These are phyloP conservation scores for Sanderia malayensis DNA, from an alignment of 30 jellyfish, hydroid and myxozoan species.

Conservation along the genomic window DNA sequence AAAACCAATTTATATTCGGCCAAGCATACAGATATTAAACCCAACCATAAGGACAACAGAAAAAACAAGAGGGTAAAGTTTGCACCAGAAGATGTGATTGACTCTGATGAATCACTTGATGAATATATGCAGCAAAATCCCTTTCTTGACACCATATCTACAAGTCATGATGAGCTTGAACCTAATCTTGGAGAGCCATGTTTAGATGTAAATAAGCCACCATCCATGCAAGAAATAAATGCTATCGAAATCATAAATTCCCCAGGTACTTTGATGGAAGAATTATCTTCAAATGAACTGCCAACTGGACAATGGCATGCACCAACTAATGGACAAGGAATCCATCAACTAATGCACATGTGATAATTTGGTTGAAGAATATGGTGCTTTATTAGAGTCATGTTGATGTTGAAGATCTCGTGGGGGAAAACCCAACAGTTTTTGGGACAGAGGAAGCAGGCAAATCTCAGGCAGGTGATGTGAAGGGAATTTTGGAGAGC, in stretches of 20 bases:
- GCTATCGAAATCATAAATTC: neutral
- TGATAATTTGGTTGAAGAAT: conserved; percentile 23
- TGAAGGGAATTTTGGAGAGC: conserved; percentile 16
- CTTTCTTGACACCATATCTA: conserved; percentile 13
- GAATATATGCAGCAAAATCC: conserved; percentile 13
- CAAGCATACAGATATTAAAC: conserved; percentile 15
- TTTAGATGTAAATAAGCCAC: neutral
- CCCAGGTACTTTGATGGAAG: neutral
- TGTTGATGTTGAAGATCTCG: conserved; percentile 19
- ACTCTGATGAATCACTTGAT: conserved; percentile 25
- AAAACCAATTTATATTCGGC: conserved; percentile 8
- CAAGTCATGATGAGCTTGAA: neutral
- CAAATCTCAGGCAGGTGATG: conserved; percentile 19
- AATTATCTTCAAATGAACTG: conserved; percentile 3
- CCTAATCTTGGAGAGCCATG: neutral
- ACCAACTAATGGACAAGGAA: neutral
- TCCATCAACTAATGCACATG: neutral
- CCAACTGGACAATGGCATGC: neutral
- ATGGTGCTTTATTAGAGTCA: conserved; percentile 19
- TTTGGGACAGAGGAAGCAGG: conserved; percentile 17
- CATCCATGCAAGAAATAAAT: neutral
- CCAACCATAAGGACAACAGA: conserved; percentile 3
- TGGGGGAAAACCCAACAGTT: conserved; percentile 6
- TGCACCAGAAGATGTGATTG: conserved; percentile 12
- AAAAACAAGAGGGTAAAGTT: conserved; percentile 3